Conservation (phyloP, 2,888 invertebrate genomes). For the Brassicogethes aeneus region DNA sequence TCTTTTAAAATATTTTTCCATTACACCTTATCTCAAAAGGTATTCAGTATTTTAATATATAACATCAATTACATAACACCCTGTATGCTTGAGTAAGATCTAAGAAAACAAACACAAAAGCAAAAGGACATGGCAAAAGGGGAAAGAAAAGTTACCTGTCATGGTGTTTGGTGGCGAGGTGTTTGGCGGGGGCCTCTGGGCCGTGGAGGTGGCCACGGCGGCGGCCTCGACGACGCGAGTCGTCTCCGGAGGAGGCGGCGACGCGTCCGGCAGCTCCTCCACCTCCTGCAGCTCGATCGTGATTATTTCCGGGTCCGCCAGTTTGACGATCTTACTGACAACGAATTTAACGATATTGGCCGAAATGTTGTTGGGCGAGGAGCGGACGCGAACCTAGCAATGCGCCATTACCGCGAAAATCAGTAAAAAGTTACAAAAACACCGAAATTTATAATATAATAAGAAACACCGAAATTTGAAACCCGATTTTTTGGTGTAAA, state of each 20-base stretch:
- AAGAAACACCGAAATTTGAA: constrained; percentile 16
- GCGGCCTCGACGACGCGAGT: constrained; percentile 26
- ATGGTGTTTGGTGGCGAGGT: constrained; percentile 39
- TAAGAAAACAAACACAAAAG: no score
- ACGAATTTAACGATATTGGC: background rate
- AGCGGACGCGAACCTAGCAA: background rate
- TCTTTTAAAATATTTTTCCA: no score
- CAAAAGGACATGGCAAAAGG: no score
- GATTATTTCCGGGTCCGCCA: constrained; percentile 38
- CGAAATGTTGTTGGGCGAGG: background rate
- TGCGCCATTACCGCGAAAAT: no score
- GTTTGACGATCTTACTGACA: constrained; percentile 27
- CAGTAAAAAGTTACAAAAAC: constrained; percentile 30
- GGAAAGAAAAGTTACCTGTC: no score
- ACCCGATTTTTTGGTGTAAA: constrained; percentile 23
- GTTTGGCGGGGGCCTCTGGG: constrained; percentile 29
- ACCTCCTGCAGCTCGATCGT: constrained; percentile 39
- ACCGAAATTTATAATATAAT: constrained; percentile 13
- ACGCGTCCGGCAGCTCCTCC: constrained; percentile 31
- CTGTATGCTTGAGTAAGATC: no score
- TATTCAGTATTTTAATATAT: no score
- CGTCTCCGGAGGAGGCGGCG: constrained; percentile 25
- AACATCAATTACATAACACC: no score
- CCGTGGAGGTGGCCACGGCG: constrained; percentile 21
- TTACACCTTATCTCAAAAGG: no score